These are phyloP conservation scores for Prosapia bicincta DNA, from an alignment of 2,888 invertebrate genomes.

Conservation along the genomic window DNA sequence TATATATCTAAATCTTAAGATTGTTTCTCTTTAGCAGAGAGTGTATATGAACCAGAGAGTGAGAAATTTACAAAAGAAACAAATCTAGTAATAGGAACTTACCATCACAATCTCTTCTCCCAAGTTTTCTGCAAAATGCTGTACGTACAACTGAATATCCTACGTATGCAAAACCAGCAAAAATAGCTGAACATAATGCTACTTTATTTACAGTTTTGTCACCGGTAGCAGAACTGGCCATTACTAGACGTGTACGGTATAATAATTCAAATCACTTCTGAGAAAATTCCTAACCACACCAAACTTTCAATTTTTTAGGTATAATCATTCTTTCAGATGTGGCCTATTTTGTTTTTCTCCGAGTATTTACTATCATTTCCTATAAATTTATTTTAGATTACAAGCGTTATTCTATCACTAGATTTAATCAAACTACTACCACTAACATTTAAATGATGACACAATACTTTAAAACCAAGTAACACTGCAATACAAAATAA, in stretches of 20 bases:
- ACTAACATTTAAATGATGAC: not conserved
- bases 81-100: conserved; percentile 31
- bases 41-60: too few species aligned
- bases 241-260: not conserved
- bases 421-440: not conserved
- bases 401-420: too few species aligned
- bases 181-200: conserved; percentile 50
- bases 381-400: not conserved
- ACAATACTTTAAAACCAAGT: not conserved
- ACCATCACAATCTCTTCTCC: conserved; percentile 44
- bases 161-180: conserved; percentile 51
- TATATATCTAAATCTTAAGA: too few species aligned
- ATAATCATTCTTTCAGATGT: not conserved
- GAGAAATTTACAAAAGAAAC: too few species aligned
- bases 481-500: not conserved
- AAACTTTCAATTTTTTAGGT: not conserved
- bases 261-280: not conserved
- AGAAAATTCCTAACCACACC: not conserved
- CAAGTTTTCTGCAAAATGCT: conserved; percentile 46
- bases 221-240: conserved; percentile 38
- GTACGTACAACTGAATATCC: conserved; percentile 49
- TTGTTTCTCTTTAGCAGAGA: too few species aligned
- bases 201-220: conserved; percentile 50
- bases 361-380: not conserved
- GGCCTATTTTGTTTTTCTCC: not conserved